phyloP scores from a whole-genome alignment of 2,888 invertebrate species.

The Drosophila mimetica region DNA sequence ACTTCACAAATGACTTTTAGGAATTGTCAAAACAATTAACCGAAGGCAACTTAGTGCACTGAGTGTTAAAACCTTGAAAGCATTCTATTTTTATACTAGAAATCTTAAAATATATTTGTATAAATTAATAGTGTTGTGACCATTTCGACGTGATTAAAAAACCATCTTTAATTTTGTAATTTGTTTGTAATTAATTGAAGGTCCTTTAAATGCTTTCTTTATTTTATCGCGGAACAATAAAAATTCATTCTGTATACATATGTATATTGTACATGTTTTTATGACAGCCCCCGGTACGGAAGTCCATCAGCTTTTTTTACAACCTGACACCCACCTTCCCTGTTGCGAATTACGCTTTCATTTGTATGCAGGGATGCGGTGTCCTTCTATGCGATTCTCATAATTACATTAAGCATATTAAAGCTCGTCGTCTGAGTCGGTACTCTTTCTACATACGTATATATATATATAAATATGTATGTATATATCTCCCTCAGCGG shows the following conservation, averaged over 20 bases:
- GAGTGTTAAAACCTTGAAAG: not conserved
- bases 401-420: constrained; percentile 62
- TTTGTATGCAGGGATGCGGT: constrained; percentile 62
- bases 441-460: not conserved
- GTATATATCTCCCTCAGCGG: not conserved
- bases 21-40: not conserved
- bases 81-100: not conserved
- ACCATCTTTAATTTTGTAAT: not conserved
- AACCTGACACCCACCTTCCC: constrained; percentile 7
- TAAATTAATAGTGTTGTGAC: too few relatives aligned
- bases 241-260: constrained; percentile 23
- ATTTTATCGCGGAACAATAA: constrained; percentile 59
- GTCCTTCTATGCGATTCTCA: constrained; percentile 36
- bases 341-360: constrained; percentile 69
- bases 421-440: constrained; percentile 38
- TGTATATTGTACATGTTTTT: constrained; percentile 44
- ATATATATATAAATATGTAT: not conserved
- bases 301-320: constrained; percentile 7
- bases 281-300: constrained; percentile 46
- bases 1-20: constrained; percentile 3
- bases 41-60: not conserved
- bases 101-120: not conserved
- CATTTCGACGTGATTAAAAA: not conserved
- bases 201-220: constrained; percentile 62
- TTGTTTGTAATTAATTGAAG: constrained; percentile 5